Conservation (phyloP, 1,140 invertebrate species). For the Propsilocerus akamusi region DNA sequence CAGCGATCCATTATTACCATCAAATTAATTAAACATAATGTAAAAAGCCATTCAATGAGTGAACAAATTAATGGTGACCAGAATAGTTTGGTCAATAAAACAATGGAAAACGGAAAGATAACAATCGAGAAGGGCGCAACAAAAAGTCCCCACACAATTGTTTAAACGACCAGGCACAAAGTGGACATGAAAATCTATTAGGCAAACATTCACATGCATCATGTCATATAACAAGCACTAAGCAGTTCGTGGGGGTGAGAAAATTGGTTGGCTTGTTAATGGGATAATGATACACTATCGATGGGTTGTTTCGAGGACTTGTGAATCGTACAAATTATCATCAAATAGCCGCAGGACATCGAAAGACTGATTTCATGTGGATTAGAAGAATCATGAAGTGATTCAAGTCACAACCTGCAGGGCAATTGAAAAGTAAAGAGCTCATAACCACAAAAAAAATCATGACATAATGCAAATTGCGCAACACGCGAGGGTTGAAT, state of each 20-base stretch:
- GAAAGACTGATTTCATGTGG: too few species aligned
- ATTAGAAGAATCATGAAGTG: too few species aligned
- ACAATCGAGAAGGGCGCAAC: too few species aligned
- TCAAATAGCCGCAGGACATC: background rate
- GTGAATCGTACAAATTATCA: background rate
- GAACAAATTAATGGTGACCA: background rate
- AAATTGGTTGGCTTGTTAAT: background rate
- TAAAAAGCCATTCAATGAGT: background rate
- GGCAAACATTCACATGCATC: background rate
- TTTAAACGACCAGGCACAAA: background rate
- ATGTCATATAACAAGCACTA: background rate
- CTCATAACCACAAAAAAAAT: too few species aligned
- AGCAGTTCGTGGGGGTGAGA: background rate
- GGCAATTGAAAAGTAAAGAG: too few species aligned
- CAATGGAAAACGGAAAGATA: background rate
- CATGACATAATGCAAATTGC: too few species aligned
- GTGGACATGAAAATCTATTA: too few species aligned
- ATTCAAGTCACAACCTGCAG: too few species aligned
- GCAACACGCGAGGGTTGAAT: too few species aligned
- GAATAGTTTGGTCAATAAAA: background rate
- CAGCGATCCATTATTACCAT: too few species aligned
- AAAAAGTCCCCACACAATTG: conserved; percentile 1
- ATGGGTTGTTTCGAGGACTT: background rate
- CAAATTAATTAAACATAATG: background rate
- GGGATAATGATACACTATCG: background rate